Evolutionary conservation across 1,140 invertebrate genomes (phyloP).

Genomic region (Anastrepha obliqua): DNA sequence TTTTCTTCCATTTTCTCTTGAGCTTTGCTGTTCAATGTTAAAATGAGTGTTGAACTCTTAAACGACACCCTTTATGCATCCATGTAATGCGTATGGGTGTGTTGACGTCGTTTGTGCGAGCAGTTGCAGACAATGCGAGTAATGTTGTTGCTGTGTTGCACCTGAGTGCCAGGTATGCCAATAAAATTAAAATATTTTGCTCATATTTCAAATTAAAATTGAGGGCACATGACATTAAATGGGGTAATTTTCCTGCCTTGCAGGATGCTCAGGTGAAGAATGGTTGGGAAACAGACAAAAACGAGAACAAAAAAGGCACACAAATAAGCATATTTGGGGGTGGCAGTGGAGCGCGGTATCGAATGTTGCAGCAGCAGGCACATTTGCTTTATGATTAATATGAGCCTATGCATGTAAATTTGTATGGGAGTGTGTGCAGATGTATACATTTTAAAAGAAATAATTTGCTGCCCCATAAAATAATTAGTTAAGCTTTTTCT

Average conservation of each 20-base stretch:
- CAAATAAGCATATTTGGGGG: not conserved
- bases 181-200: conserved; percentile 46
- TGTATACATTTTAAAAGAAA: no score
- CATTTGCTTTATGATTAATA: no score
- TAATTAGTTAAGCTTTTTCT: no score
- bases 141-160: not conserved
- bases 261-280: not conserved
- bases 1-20: no score
- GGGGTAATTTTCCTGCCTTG: conserved; percentile 18
- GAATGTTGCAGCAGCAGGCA: no score
- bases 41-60: no score
- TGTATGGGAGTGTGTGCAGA: no score
- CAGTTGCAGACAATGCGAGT: not conserved
- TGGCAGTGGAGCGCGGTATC: not conserved
- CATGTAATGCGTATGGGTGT: no score
- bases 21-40: no score
- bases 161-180: not conserved
- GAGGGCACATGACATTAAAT: conserved; percentile 26
- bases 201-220: conserved; percentile 41
- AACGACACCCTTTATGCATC: no score
- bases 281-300: not conserved
- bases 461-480: no score
- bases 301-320: not conserved
- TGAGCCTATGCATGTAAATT: no score
- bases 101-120: not conserved